Evolutionary conservation across 2,113 vertebrate genomes (phyloP), one percentile per base, ranked within the genome.

Genomic region (Cryptomyrus ogoouensis): DNA sequence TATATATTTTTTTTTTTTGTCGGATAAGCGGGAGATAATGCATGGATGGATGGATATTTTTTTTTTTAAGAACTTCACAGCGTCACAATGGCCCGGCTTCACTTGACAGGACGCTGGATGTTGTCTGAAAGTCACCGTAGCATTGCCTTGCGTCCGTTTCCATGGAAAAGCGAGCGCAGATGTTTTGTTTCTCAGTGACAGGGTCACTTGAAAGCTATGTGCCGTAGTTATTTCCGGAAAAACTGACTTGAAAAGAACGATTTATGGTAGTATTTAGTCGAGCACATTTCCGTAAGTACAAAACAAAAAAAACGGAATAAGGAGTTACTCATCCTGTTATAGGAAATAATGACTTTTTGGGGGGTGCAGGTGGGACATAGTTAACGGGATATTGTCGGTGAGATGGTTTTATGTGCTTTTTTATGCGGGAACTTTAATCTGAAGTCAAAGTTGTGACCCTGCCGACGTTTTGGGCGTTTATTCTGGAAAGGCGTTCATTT

Each of bases 11-110:
- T 13, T n/a, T n/a, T n/a, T n/a, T n/a, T n/a, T n/a, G n/a, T n/a
- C n/a, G n/a, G n/a, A n/a, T n/a, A n/a, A n/a, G n/a, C n/a, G n/a
- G n/a, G n/a, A n/a, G n/a, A n/a, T n/a, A n/a, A n/a, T n/a, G n/a
- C n/a, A n/a, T n/a, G n/a, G n/a, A n/a, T n/a, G n/a, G n/a, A n/a
- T n/a, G n/a, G n/a, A n/a, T n/a, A n/a, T 50, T 3, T 50, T 49
- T 91, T 92, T 92, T 91, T 93, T 91, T 89, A 84, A 91, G 86
- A 90, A 92, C 91, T 92, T 87, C 90, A 91, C 35, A 31, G 44
- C 2, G 39, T 83, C 39, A 24, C 13, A 46, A 9, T 46, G 13
- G 90, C 44, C 83, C n/a, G 58, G 62, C 58, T 50, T 86, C 10
- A n/a, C 89, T 87, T 53, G 50, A 62, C 52, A 66, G 89, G 89